Evolutionary conservation across 92 coral and sea anemone genomes (phyloP), one percentile per base, ranked within the genome.

Genomic region (Phenganax marumi): DNA sequence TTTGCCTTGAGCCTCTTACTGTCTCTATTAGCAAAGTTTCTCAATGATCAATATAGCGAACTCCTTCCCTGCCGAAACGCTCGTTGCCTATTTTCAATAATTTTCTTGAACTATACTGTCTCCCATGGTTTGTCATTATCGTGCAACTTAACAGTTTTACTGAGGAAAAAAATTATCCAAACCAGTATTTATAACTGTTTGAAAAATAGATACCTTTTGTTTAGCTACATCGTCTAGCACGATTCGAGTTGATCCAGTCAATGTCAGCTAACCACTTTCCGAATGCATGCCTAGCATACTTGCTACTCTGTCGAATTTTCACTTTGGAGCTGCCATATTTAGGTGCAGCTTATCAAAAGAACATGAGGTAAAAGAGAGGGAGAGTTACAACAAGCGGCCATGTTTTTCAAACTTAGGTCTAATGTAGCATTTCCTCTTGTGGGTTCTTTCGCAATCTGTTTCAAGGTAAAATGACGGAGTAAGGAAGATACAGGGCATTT

Each of bases 101-200:
- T 50, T 75, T 0, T 71, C 80, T 71, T 71, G 25, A 51, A 76
- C 13, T 52, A 65, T 52, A 80, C 24, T 43, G 86, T 82, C 11
- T 70, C 61, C 80, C 80, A 82, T 50, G 80, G 80, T 54, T 82
- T 43, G n/a, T n/a, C n/a, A n/a, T n/a, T n/a, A n/a, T n/a, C n/a
- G n/a, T n/a, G n/a, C n/a, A n/a, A n/a, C n/a, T 54, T 82, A 17
- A 71, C 80, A 47, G 39, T 52, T 52, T 16, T 65, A 25, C 22
- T 13, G 25, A 78, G 87, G 50, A 75, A 43, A 50, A 84, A 76
- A 16, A n/a, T n/a, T 10, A n/a, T 60, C 68, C 68, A 60, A n/a
- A 7, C 68, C 19, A 8, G 68, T 60, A 60, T 60, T n/a, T 60
- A 60, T 60, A 23, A 60, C 18, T 16, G 10, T n/a, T 60, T 8